Evolutionary conservation across 2,113 vertebrate species (phyloP), one percentile per base, ranked within the genome.

Genomic region (Sinosuthora webbiana): DNA sequence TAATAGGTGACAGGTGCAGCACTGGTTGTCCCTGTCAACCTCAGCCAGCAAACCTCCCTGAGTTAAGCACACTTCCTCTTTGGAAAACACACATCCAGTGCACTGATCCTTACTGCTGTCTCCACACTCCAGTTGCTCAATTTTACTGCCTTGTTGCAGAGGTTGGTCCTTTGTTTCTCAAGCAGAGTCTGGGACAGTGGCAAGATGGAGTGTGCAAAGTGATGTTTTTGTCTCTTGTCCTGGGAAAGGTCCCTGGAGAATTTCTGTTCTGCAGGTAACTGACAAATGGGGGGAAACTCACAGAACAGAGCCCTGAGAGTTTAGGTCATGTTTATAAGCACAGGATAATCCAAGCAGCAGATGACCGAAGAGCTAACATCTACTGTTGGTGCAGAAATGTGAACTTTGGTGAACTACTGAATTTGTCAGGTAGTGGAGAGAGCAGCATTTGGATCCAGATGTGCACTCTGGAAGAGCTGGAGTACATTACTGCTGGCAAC

Each of bases 21-120:
- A 31, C 28, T 2, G 3, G 2, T 23, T 90, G 17, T 30, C 25
- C 13, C 7, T 21, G 8, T 44, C 41, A 79, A 15, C 21, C 33
- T 77, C 55, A 77, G n/a, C 3, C 56, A 78, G 20, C 3, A 4
- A 71, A 63, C 11, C 5, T 47, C 17, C 35, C 33, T 0, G 0
- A 4, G 23, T 33, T 47, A 75, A 31, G 33, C 1, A 6, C 8
- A 19, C 18, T 31, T 10, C 28, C 11, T n/a, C 53, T 76, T 47
- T 44, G 37, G 62, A 75, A 79, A 80, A 27, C 20, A 33, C 28
- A 14, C 8, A 30, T 7, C 6, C 20, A 7, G 10, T 13, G 16
- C 18, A 13, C 41, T 31, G 45, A 53, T 9, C 47, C 28, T 25
- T 17, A 20, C 39, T n/a, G 30, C 85, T 85, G 15, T 27, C 11